phyloP scores from a whole-genome alignment of 2,113 vertebrate genomes.

The Epinephelus fuscoguttatus region DNA sequence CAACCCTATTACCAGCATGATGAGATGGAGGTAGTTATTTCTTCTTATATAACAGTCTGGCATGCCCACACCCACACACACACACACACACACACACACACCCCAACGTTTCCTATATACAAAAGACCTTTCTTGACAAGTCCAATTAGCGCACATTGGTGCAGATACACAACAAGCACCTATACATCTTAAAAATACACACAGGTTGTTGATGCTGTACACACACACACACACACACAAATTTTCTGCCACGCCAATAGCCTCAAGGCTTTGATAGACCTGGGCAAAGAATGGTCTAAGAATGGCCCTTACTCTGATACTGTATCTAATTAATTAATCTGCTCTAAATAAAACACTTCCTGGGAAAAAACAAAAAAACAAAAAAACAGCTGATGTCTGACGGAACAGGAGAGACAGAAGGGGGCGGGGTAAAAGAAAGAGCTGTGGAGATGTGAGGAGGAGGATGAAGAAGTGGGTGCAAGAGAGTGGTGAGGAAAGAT shows the following conservation, averaged over 20 bases:
- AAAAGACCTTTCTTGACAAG: constrained; percentile 38
- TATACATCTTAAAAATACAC: constrained; percentile 42
- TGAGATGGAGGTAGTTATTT: constrained; percentile 29
- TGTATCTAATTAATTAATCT: constrained; percentile 74
- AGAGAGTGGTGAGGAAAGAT: constrained; percentile 9
- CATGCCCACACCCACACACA: neutral
- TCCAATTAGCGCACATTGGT: constrained; percentile 48
- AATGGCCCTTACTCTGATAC: constrained; percentile 53
- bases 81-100: neutral
- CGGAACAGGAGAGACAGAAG: constrained; percentile 19
- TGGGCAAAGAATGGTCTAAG: constrained; percentile 57
- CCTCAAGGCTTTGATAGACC: constrained; percentile 42
- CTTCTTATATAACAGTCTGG: constrained; percentile 37
- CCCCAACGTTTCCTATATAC: constrained; percentile 28
- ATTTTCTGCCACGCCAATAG: constrained; percentile 27
- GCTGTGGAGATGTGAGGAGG: constrained; percentile 3
- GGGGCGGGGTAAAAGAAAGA: neutral
- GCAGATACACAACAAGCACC: constrained; percentile 38
- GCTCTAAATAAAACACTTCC: constrained; percentile 68
- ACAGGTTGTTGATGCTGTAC: constrained; percentile 9
- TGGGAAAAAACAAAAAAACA: neutral
- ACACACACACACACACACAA: constrained; percentile 8
- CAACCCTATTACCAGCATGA: constrained; percentile 46
- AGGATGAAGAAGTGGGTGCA: constrained; percentile 20
- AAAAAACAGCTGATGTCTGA: constrained; percentile 59